phyloP scores from a whole-genome alignment of 1,140 invertebrate genomes.

The Drosophila pruinosa region DNA sequence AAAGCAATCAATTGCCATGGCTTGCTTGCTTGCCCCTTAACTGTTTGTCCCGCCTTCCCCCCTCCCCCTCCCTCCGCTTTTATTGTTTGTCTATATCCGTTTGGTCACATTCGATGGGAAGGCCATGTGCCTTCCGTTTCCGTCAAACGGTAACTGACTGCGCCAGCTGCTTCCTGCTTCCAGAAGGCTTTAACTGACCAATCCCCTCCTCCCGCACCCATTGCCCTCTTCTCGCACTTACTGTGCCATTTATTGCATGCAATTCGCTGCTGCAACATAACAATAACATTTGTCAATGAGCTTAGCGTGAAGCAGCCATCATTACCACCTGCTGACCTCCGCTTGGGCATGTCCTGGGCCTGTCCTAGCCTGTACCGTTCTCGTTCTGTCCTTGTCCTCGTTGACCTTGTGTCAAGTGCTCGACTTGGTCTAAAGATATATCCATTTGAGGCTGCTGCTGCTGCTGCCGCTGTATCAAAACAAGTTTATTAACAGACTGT shows the following conservation, averaged over 20 bases:
- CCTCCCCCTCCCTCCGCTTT: background rate
- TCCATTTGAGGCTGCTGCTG: constrained; percentile 1
- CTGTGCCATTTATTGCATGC: constrained; percentile 12
- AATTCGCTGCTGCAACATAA: constrained; percentile 19
- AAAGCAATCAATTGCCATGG: background rate
- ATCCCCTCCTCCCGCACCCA: background rate
- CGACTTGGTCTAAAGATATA: constrained; percentile 27
- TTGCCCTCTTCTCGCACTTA: too few species aligned
- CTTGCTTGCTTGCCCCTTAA: background rate
- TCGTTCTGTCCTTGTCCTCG: constrained; percentile 53
- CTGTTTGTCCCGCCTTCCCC: background rate
- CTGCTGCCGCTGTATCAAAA: constrained; percentile 48
- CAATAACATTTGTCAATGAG: background rate
- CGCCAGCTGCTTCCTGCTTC: constrained; percentile 17
- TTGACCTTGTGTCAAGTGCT: constrained; percentile 63
- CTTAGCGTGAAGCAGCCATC: background rate
- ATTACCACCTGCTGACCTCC: constrained; percentile 67
- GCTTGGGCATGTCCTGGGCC: background rate
- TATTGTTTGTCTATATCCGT: background rate
- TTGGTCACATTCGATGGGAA: background rate
- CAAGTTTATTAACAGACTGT: constrained; percentile 66
- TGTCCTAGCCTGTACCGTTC: background rate
- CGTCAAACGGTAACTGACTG: constrained; percentile 32
- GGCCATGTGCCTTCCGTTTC: constrained; percentile 60
- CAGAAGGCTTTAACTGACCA: background rate